Percentiles rank a stretch among this genome's conserved stretches.
These are phyloP conservation scores for Aphelenchoides besseyi DNA, from an alignment of 1,140 invertebrate species.

Conservation along the genomic window DNA sequence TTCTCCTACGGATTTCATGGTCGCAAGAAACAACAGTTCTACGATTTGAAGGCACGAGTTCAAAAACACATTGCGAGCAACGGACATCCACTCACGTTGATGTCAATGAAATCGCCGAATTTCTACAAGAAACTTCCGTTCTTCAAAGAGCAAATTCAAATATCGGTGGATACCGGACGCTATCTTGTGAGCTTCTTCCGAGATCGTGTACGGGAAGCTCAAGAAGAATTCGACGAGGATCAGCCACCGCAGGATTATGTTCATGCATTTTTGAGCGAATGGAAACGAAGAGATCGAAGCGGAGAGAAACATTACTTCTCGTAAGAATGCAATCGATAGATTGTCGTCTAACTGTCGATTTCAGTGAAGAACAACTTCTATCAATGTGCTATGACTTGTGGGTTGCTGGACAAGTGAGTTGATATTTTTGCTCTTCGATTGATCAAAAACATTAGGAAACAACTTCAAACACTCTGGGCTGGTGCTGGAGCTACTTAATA, in stretches of 20 bases:
- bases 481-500: conserved; percentile 20
- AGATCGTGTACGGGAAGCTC: background rate
- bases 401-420: background rate
- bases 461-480: conserved; percentile 17
- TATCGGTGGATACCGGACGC: background rate
- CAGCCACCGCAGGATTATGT: background rate
- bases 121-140: conserved; percentile 1
- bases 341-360: background rate
- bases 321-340: background rate
- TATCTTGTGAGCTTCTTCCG: conserved; percentile 1
- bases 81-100: background rate
- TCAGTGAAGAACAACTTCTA: background rate
- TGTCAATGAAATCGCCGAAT: background rate
- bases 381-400: background rate
- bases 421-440: background rate
- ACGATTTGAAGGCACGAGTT: conserved; percentile 7
- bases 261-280: background rate
- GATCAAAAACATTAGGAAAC: conserved; percentile 14
- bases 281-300: background rate
- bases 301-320: background rate
- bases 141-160: background rate
- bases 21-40: conserved; percentile 7
- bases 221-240: background rate
- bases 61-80: background rate
- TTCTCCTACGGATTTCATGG: conserved; percentile 13